Percentiles rank a stretch among this genome's conserved stretches.
Conservation (phyloP, 1,140 invertebrate genomes). For the Drosophila azteca region DNA sequence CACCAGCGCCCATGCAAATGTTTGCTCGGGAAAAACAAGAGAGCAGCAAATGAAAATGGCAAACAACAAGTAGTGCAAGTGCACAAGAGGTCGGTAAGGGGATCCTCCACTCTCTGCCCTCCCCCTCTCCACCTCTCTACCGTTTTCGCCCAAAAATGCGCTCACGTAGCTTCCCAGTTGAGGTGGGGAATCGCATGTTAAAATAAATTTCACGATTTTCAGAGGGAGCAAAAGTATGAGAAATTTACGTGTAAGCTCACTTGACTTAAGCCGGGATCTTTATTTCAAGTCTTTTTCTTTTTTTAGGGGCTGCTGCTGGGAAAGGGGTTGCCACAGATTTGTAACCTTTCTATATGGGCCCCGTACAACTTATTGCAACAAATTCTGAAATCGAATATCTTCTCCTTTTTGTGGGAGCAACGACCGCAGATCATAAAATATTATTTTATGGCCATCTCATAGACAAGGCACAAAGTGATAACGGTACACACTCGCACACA, state of each 20-base stretch:
- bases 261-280: constrained; percentile 52
- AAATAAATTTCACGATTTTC: constrained; percentile 28
- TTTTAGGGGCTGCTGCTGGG: no score
- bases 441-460: constrained; percentile 58
- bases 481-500: constrained; percentile 30
- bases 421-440: constrained; percentile 65
- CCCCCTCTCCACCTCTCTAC: not conserved
- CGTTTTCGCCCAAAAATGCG: constrained; percentile 22
- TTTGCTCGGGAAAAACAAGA: constrained; percentile 40
- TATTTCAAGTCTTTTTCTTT: constrained; percentile 13
- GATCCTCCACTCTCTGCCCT: constrained; percentile 4
- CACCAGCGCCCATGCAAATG: constrained; percentile 34
- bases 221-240: constrained; percentile 3
- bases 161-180: constrained; percentile 34
- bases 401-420: constrained; percentile 24
- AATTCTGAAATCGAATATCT: constrained; percentile 45
- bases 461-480: constrained; percentile 46
- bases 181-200: constrained; percentile 18
- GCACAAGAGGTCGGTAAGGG: not conserved
- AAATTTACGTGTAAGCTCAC: constrained; percentile 47
- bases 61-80: constrained; percentile 40
- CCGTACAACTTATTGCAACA: constrained; percentile 41
- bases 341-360: constrained; percentile 8
- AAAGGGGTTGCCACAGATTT: constrained; percentile 39
- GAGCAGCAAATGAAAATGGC: constrained; percentile 53